Base-by-base conservation (phyloP, 2,888 invertebrate species). In the Leptura quadrifasciata region DNA sequence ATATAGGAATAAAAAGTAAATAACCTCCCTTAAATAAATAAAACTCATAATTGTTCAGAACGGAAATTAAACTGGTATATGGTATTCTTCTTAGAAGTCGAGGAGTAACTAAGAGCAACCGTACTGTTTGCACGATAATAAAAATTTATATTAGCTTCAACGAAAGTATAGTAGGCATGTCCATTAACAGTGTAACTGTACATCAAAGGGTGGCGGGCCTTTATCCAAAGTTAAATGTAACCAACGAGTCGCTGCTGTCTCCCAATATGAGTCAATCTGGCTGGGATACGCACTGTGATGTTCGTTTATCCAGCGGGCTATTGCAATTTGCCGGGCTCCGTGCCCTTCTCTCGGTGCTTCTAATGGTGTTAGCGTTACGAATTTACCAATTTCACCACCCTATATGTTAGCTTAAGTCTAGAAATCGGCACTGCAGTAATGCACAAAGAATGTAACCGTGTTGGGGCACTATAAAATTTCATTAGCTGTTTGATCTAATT, bases 321-420 rank as follows among this genome's bases (percentile, higher is more conserved):
- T 85, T 88, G 88, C 89, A 89, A 89, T 89, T 89, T 88, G 87
- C 85, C 80, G 79, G 75, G 73, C 74, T 75, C 77, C 80, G 24
- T 70, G 21, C 55, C 60, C 72, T 69, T 60, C 68, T n/a, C 61
- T 68, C 72, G 27, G 57, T 27, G 39, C 69, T 74, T 84, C 86
- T 89, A 89, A 89, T 89, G 87, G 89, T 88, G 89, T 89, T 88
- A 89, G 89, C 89, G 89, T 89, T 89, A 88, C 89, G 88, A 90
- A 89, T 89, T 89, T 89, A 88, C 89, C 89, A 89, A 89, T 89
- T 89, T 89, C 88, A 84, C 85, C 89, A 88, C 89, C 89, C 89
- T 85, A 88, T 87, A 86, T 84, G 86, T 86, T 86, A 83, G 86
- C 84, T 84, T 84, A 84, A 85, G 84, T 84, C 83, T 80, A 80